These are phyloP conservation scores for Falco biarmicus DNA, from an alignment of 2,797 vertebrate species.

Conservation along the genomic window DNA sequence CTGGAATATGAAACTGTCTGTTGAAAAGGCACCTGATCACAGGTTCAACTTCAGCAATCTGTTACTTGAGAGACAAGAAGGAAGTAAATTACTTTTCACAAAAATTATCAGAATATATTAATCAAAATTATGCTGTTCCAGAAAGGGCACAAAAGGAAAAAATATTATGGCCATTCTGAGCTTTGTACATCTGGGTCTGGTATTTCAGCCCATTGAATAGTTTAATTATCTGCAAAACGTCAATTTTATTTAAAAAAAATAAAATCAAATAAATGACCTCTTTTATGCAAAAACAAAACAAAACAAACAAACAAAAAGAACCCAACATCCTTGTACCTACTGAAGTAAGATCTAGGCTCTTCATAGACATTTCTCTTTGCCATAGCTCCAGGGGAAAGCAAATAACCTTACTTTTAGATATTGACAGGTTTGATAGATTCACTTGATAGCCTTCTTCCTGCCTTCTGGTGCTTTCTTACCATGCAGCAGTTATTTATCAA, in stretches of 20 bases:
- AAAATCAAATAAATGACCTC: too few relatives aligned
- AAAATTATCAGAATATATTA: conserved; percentile 30
- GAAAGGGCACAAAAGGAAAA: conserved; percentile 22
- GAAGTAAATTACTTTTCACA: conserved; percentile 66
- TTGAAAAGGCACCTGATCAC: conserved; percentile 31
- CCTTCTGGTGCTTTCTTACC: not conserved
- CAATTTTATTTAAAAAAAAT: too few relatives aligned
- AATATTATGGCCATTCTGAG: not conserved
- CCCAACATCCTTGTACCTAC: not conserved
- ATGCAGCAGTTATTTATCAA: not conserved
- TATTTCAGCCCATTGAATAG: not conserved
- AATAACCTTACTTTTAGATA: not conserved
- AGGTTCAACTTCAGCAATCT: conserved; percentile 67
- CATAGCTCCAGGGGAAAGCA: not conserved
- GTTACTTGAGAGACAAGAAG: conserved; percentile 64
- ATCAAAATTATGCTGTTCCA: conserved; percentile 32
- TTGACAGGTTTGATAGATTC: not conserved
- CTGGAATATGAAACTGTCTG: conserved; percentile 68
- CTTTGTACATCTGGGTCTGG: not conserved
- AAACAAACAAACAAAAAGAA: not conserved
- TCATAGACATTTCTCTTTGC: not conserved
- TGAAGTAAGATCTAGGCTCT: not conserved
- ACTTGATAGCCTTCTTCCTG: not conserved
- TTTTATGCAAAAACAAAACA: not conserved
- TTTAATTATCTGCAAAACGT: not conserved